Percentiles rank a stretch among this genome's conserved stretches.
phyloP scores from a whole-genome alignment of 2,888 invertebrate species.

The Sarcophaga caerulescens region DNA sequence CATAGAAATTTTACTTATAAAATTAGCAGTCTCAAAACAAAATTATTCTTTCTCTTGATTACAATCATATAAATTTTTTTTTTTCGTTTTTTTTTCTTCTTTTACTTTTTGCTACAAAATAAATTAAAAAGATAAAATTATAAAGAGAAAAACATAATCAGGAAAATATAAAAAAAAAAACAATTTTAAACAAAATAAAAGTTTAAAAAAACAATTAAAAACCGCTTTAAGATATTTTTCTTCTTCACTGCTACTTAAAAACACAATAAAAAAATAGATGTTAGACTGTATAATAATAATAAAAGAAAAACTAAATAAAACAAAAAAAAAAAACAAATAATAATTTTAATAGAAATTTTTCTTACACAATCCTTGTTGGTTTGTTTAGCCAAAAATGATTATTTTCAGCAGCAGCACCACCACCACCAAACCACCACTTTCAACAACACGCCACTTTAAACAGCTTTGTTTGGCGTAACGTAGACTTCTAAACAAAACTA shows the following conservation, averaged over 20 bases:
- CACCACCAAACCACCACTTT: too few species aligned
- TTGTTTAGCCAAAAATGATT: too few species aligned
- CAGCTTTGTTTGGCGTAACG: not conserved
- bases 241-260: too few species aligned
- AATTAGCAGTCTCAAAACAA: conserved; percentile 53
- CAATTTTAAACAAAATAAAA: not conserved
- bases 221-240: not conserved
- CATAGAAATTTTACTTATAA: conserved; percentile 15
- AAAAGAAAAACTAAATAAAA: too few species aligned
- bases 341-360: conserved; percentile 4
- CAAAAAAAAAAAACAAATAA: too few species aligned
- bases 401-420: too few species aligned
- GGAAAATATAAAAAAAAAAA: not conserved
- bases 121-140: not conserved
- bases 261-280: too few species aligned
- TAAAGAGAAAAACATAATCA: not conserved
- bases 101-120: not conserved
- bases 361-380: conserved; percentile 21
- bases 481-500: conserved; percentile 84
- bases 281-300: too few species aligned
- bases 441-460: too few species aligned
- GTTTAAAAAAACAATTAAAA: not conserved
- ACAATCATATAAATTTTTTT: not conserved
- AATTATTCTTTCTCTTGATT: not conserved
- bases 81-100: too few species aligned